These are phyloP conservation scores for Diachrysia chrysitis DNA, from an alignment of 2,888 invertebrate genomes.

Conservation along the genomic window DNA sequence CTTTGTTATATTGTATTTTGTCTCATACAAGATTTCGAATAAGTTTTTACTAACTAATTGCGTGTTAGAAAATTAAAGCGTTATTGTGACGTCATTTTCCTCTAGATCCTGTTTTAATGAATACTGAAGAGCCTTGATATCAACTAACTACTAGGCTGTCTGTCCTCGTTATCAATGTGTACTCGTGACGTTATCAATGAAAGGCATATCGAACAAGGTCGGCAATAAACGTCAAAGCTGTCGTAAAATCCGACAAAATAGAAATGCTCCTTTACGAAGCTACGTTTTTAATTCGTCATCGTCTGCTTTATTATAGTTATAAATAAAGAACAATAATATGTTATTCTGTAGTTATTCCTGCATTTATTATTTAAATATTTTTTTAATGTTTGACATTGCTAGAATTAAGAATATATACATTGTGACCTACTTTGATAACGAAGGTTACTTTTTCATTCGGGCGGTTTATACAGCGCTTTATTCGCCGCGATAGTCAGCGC, in stretches of 20 bases:
- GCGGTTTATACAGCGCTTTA: conserved; percentile 86
- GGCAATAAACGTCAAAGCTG: conserved; percentile 64
- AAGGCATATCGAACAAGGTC: conserved; percentile 53
- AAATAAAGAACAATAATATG: neutral
- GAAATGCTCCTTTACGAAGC: conserved; percentile 13
- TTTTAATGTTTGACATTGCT: neutral
- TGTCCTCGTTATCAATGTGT: conserved; percentile 28
- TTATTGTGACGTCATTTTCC: conserved; percentile 47
- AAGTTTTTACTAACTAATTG: neutral
- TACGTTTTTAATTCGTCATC: neutral
- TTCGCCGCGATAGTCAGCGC: conserved; percentile 78
- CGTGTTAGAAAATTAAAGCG: neutral
- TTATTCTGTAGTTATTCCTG: neutral
- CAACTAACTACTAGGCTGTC: conserved; percentile 3
- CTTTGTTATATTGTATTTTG: neutral
- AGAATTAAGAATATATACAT: neutral
- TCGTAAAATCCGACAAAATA: conserved; percentile 56
- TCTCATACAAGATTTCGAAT: neutral
- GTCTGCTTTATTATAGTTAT: neutral
- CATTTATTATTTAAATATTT: neutral
- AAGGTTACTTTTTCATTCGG: conserved; percentile 59
- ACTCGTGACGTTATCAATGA: conserved; percentile 55
- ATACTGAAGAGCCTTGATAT: conserved; percentile 33
- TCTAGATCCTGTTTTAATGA: conserved; percentile 37
- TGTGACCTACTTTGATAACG: conserved; percentile 7